Evolutionary conservation across 2,888 invertebrate genomes (phyloP), one percentile per base, ranked within the genome.

Genomic region (Lithosia quadra): DNA sequence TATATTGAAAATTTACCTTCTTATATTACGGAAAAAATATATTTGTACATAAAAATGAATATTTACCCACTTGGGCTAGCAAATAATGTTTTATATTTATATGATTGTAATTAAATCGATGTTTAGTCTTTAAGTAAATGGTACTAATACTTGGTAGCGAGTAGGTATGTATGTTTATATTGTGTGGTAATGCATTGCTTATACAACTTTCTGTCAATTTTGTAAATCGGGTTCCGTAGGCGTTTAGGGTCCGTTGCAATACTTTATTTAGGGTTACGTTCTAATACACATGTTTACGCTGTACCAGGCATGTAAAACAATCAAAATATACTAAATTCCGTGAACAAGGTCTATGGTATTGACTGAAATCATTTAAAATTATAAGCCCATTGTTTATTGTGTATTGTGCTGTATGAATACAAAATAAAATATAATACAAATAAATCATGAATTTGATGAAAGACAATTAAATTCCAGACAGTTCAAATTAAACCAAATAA

Each of bases 21-120:
- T 84, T 85, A 79, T 86, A 85, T 83, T 83, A 84, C 65, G 75
- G 71, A 77, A 70, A 84, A 84, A 83, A 82, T 86, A 88, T 89
- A 89, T 89, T 88, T 90, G 89, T 90, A 87, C 83, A 87, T 89
- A 89, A 82, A 82, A 79, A 80, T 83, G 75, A 83, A 79, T 85
- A 86, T 83, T 79, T 78, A 80, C 85, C 82, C 80, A 78, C 84
- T 83, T 82, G 83, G 80, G 80, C 81, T 84, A 84, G 82, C 70
- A 64, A 76, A 84, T 83, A 79, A 77, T 84, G 76, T 86, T 85
- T 81, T 82, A 82, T 86, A 88, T 86, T 85, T 86, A 86, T 81
- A 75, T 81, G 56, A 81, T 84, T 84, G 76, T 83, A 75, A 81
- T 79, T 70, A 66, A 79, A 70, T 80, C 58, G 73, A 78, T 80